Percentiles rank a stretch among this genome's conserved stretches.
Evolutionary conservation across 1,140 invertebrate species (phyloP).

Genomic region (Galleria mellonella): DNA sequence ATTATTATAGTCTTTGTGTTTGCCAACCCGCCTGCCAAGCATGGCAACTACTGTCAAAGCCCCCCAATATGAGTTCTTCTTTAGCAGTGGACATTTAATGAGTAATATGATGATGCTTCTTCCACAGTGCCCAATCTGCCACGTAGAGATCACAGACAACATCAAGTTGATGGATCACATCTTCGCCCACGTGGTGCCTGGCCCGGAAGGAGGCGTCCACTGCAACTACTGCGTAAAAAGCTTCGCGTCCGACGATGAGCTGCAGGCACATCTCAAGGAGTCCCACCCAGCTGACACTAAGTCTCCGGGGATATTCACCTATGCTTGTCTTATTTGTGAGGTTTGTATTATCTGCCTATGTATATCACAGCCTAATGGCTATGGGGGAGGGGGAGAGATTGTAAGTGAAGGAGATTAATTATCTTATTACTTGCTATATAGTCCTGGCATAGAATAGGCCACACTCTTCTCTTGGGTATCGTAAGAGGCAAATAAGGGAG

Average conservation of each 20-base stretch:
- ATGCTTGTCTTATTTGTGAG: conserved; percentile 83
- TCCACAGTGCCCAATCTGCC: conserved; percentile 76
- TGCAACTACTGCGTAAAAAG: conserved; percentile 76
- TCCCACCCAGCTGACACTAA: conserved; percentile 77
- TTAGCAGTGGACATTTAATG: too few relatives aligned
- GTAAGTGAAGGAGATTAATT: too few relatives aligned
- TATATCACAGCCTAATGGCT: neutral
- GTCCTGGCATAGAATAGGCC: too few relatives aligned
- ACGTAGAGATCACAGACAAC: conserved; percentile 75
- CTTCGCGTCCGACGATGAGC: conserved; percentile 62
- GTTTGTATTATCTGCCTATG: conserved; percentile 61
- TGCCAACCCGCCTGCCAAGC: too few relatives aligned
- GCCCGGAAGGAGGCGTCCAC: conserved; percentile 48
- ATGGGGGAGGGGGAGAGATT: too few relatives aligned
- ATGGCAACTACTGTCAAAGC: too few relatives aligned
- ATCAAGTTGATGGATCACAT: conserved; percentile 82
- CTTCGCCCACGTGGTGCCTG: conserved; percentile 77
- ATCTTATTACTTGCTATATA: too few relatives aligned
- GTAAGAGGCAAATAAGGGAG: too few relatives aligned
- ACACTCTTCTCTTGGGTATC: too few relatives aligned
- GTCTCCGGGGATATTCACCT: conserved; percentile 64
- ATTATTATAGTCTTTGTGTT: too few relatives aligned
- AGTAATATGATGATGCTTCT: neutral
- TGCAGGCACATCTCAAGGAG: conserved; percentile 74
- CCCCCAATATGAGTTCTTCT: too few relatives aligned